Conservation (phyloP, 2,888 invertebrate species). For the Erebia ligea region DNA sequence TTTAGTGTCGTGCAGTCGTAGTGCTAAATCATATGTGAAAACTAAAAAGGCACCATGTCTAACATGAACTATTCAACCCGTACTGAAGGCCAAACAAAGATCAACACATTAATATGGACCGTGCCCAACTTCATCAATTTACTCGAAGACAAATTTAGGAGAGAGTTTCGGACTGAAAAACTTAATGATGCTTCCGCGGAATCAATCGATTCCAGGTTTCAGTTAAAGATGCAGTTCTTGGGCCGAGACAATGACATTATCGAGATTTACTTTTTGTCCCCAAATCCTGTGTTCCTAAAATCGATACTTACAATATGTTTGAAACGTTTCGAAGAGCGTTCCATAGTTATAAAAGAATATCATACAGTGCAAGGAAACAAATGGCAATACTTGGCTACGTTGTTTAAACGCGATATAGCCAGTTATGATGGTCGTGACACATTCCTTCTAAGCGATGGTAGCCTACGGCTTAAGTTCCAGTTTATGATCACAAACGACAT, state of each 20-base stretch:
- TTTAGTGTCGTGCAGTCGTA: too few species aligned
- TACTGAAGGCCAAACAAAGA: conserved; percentile 71
- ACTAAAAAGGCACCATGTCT: conserved; percentile 46
- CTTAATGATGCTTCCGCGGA: conserved; percentile 53
- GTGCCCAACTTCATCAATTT: conserved; percentile 66
- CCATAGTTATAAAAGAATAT: conserved; percentile 71
- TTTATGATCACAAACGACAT: conserved; percentile 74
- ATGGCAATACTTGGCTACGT: conserved; percentile 74
- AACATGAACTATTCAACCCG: conserved; percentile 65
- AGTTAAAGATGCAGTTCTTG: conserved; percentile 72
- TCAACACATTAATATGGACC: conserved; percentile 73
- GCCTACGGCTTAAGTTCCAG: conserved; percentile 69
- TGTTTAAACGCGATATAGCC: conserved; percentile 68
- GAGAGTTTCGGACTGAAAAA: conserved; percentile 69
- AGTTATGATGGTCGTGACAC: conserved; percentile 64
- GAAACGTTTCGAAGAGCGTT: conserved; percentile 72
- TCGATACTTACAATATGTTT: conserved; percentile 69
- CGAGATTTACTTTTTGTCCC: conserved; percentile 71
- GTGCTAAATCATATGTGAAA: background rate
- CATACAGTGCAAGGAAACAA: conserved; percentile 72
- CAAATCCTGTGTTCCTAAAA: conserved; percentile 68
- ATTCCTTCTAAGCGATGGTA: conserved; percentile 70
- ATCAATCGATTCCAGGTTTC: conserved; percentile 57
- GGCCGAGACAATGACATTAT: conserved; percentile 72
- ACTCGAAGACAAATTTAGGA: conserved; percentile 62